Evolutionary conservation across 1,140 invertebrate species (phyloP).

Genomic region (Drosophila yakuba): DNA sequence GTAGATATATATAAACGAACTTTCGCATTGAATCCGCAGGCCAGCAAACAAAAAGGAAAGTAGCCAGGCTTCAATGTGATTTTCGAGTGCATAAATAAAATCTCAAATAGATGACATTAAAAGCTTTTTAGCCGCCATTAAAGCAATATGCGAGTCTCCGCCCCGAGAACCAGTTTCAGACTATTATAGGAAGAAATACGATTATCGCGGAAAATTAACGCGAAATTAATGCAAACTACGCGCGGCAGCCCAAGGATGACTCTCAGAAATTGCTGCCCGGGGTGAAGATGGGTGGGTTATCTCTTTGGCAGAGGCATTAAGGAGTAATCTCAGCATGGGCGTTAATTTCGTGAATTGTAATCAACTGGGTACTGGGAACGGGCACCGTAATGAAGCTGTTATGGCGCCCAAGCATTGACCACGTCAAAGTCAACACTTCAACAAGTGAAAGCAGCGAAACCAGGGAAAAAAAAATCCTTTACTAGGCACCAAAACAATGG

Average conservation of each 20-base stretch:
- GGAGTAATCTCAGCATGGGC: constrained; percentile 64
- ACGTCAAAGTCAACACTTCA: constrained; percentile 61
- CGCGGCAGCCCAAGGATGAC: constrained; percentile 24
- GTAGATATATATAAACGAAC: constrained; percentile 6
- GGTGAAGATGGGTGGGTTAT: constrained; percentile 7
- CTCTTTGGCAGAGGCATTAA: constrained; percentile 43
- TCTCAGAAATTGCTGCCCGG: not conserved
- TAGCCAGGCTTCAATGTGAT: constrained; percentile 54
- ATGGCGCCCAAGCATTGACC: constrained; percentile 40
- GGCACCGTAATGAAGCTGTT: constrained; percentile 62
- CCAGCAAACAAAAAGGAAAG: not conserved
- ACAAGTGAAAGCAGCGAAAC: constrained; percentile 30
- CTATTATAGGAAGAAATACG: constrained; percentile 67
- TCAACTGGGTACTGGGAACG: constrained; percentile 43
- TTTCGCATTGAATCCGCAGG: constrained; percentile 10
- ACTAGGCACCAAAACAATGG: constrained; percentile 33
- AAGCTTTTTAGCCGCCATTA: constrained; percentile 75
- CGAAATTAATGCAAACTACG: constrained; percentile 83
- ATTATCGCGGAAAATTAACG: constrained; percentile 80
- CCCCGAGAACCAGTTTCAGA: constrained; percentile 12
- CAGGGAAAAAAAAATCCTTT: constrained; percentile 1
- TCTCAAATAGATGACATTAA: constrained; percentile 82
- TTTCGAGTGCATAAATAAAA: constrained; percentile 82
- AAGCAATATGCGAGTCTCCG: constrained; percentile 72
- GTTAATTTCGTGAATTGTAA: constrained; percentile 67